Base-by-base conservation (phyloP, 2,113 vertebrate species). In the Toxostoma redivivum region DNA sequence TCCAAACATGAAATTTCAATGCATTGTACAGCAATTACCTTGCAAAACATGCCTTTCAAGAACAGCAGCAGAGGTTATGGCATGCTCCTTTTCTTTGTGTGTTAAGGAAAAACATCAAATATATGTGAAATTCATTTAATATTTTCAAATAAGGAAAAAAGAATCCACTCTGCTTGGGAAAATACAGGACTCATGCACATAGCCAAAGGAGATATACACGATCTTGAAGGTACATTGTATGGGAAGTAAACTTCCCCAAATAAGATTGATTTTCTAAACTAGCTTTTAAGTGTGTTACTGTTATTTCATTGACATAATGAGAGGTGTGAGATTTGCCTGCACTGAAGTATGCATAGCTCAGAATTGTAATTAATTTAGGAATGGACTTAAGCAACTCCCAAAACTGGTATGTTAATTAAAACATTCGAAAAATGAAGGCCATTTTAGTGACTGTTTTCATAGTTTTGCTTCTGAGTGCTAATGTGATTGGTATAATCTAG, bases 401-500 rank as follows among this genome's bases (percentile, higher is more conserved):
- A 56, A 81, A 45, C 53, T 45, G 38, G n/a, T 53, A 86, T 67
- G 42, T 71, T 90, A 92, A 91, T 93, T 90, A 84, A 92, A 92
- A 84, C 38, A 69, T 81, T 83, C 66, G 80, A 86, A 74, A 93
- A 94, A 84, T 67, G 86, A 84, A 92, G 53, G 33, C 61, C 33
- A 37, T 92, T 88, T 93, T 79, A 79, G 54, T 53, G 56, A 38
- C 71, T 88, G 14, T 44, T 90, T 87, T 81, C 85, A 37, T 84
- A 65, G 24, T 53, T 81, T 71, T 14, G 1, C 48, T 90, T 90
- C 61, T 0, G 3, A 94, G 45, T 74, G 77, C n/a, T 81, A 81
- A 84, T 78, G 53, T 90, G 88, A 94, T 92, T 88, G 79, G 88
- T 92, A 16, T 96, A 88, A 95, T 94, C 76, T 72, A 86, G 54